Percentiles rank a stretch among this genome's conserved stretches.
phyloP scores from a whole-genome alignment of 2,113 vertebrate genomes.

The Regulus satrapa region DNA sequence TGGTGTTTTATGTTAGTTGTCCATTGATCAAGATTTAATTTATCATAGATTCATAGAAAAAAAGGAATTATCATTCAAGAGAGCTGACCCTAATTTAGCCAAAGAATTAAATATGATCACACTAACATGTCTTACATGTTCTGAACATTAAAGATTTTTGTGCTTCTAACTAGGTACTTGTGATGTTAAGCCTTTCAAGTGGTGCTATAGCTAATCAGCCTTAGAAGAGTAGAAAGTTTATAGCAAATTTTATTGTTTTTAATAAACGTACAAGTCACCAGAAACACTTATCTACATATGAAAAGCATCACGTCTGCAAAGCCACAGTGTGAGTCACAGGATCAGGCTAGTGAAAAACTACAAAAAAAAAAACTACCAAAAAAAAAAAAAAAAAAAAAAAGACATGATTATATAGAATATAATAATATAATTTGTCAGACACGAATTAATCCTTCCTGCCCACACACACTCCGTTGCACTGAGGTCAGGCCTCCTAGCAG shows the following conservation, averaged over 20 bases:
- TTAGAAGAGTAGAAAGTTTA: background rate
- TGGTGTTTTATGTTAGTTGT: background rate
- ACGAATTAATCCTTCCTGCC: background rate
- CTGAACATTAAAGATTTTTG: background rate
- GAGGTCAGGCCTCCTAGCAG: background rate
- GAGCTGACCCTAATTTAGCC: background rate
- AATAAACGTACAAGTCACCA: background rate
- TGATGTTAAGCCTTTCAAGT: background rate
- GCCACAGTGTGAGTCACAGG: background rate
- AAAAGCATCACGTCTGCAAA: background rate
- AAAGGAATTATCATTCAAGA: background rate
- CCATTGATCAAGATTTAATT: background rate
- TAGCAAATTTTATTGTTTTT: too few relatives aligned
- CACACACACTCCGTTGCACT: background rate
- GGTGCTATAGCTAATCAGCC: background rate
- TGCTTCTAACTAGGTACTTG: background rate
- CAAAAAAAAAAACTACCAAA: background rate
- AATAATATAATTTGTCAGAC: background rate
- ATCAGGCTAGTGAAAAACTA: background rate
- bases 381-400: background rate
- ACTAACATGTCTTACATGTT: fast-evolving
- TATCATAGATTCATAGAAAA: background rate
- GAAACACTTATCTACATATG: background rate
- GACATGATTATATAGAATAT: background rate
- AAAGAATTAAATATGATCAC: fast-evolving